Base-by-base conservation (phyloP, 2,888 invertebrate genomes). In the Thysanoteuthis rhombus region DNA sequence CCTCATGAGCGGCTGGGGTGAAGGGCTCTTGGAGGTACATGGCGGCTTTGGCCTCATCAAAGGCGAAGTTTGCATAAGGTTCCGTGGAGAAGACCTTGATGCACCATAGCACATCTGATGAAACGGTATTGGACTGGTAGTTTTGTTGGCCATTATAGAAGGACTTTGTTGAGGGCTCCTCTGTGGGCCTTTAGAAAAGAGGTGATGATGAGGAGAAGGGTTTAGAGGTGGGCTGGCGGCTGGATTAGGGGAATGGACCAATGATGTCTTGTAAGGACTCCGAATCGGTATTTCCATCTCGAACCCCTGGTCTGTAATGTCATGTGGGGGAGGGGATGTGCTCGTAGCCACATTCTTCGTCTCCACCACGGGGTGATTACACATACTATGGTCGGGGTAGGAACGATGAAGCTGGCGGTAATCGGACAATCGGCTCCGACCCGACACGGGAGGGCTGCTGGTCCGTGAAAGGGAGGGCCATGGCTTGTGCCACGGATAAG, bases 91-190 rank as follows among this genome's bases (percentile, higher is more conserved):
- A n/a, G 75, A 75, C 75, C 75, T 75, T n/a, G 75, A 75, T 36
- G 75, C 1, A 19, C 92, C 45, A n/a, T 40, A 45, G 45, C 92
- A 92, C 92, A n/a, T 92, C 45, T 92, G 92, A 32, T 92, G 92
- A 40, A 92, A 45, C 42, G 40, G 92, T 92, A 92, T 92, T 92
- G 92, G 92, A 40, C 92, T 92, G 45, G 92, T 92, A n/a, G 42
- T 92, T 25, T 75, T 75, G 75, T 75, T 75, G 16, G 42, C 45
- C 92, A 92, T 92, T 28, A 25, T 39, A 90, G 92, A 92, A 40
- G n/a, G 16, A n/a, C 75, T n/a, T 40, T 92, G 92, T 6, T 45
- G 45, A 45, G 92, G 45, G 92, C n/a, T 92, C 42, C 92, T 45
- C 45, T 42, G 92, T 45, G 92, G 19, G 12, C 42, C 42, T 92